phyloP scores from a whole-genome alignment of 2,113 vertebrate species.

The Anseranas semipalmata region DNA sequence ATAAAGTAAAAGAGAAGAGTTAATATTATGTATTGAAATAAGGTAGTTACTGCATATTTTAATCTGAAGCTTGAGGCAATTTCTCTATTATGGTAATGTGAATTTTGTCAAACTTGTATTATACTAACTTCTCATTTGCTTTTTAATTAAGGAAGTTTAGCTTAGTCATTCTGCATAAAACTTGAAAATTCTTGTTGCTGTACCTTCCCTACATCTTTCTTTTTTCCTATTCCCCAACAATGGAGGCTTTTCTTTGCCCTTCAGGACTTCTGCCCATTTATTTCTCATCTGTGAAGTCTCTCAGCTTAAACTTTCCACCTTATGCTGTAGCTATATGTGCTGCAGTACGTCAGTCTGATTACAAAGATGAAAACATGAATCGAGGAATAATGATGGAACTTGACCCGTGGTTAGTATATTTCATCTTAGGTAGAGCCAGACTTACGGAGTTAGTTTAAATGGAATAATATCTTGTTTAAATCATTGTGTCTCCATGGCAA shows the following conservation, averaged over 20 bases:
- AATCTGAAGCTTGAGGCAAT: background rate
- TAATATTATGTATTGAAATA: background rate
- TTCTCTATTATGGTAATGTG: background rate
- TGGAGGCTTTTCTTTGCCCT: background rate
- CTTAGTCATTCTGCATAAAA: background rate
- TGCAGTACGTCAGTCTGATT: background rate
- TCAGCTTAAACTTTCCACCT: background rate
- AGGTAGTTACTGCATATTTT: background rate
- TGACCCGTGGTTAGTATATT: background rate
- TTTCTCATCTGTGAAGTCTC: background rate
- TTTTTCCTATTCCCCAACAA: background rate
- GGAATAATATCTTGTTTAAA: background rate
- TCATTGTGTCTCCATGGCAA: background rate
- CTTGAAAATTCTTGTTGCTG: background rate
- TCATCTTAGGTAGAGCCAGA: background rate
- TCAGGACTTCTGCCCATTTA: background rate
- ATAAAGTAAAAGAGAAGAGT: background rate
- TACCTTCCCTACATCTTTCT: background rate
- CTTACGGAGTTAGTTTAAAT: background rate
- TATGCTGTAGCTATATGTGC: background rate
- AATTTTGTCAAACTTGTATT: background rate
- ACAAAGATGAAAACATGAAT: background rate
- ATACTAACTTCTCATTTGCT: background rate
- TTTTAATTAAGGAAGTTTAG: background rate
- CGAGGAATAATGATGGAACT: background rate